Base-by-base conservation (phyloP, 2,797 vertebrate species). In the Phaenicophaeus curvirostris region DNA sequence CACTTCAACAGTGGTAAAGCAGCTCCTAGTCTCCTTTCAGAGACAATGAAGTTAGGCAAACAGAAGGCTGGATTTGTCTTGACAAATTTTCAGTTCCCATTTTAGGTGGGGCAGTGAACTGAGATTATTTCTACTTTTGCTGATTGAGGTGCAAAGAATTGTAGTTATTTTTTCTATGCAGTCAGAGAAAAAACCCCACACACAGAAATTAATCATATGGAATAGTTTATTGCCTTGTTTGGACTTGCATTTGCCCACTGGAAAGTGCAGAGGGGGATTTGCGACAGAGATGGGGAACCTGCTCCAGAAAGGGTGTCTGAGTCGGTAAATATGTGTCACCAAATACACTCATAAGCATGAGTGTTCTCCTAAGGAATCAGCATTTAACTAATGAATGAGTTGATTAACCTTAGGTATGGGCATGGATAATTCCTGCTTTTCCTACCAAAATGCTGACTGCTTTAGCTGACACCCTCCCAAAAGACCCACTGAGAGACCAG, bases 141-240 rank as follows among this genome's bases (percentile, higher is more conserved):
- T 0, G 0, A 16, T 41, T n/a, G 67, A 53, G 28, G 8, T 65
- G 33, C 24, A 54, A 73, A 81, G 62, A 69, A 46, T 20, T 58
- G 28, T 27, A 62, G 33, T 2, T 2, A 31, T 68, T 87, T 28
- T 85, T 27, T 63, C 39, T 50, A 28, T 82, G 15, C 44, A 48
- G 12, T 27, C 27, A 73, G 33, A 78, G 33, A 6, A 82, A 78
- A 62, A 48, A n/a, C n/a, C n/a, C n/a, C 76, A 7, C 5, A 30
- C 28, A 9, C 41, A 72, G 2, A 41, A 69, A 66, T 65, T 19
- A 41, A 42, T 63, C 28, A 5, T 1, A n/a, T 0, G 0, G 35
- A 81, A 37, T 12, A 31, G 5, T 53, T 69, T 48, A 4, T 41
- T 53, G 25, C 15, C 14, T 62, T 67, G 8, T 55, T 79, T 54